Conservation (phyloP, 1,140 invertebrate genomes). For the Zaprionus africanus region DNA sequence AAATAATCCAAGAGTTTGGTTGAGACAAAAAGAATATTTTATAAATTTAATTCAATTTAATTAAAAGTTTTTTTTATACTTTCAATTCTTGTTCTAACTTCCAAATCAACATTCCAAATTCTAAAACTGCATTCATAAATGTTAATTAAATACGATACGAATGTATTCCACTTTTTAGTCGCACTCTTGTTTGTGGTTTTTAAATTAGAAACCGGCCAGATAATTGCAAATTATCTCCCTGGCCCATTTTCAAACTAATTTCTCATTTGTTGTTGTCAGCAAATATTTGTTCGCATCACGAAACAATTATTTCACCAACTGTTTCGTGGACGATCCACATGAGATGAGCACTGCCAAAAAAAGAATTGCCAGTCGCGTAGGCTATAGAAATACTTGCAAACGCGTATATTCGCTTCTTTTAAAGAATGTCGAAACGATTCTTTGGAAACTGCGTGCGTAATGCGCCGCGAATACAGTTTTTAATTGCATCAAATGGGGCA, state of each 20-base stretch:
- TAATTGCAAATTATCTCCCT: constrained; percentile 1
- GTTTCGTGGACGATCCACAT: background rate
- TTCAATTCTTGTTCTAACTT: background rate
- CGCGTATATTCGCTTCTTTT: constrained; percentile 16
- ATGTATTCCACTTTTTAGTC: too few species aligned
- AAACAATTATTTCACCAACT: constrained; percentile 9
- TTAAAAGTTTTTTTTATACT: background rate
- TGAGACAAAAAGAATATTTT: too few species aligned
- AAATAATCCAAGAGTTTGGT: too few species aligned
- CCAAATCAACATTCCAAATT: too few species aligned
- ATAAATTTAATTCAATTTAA: background rate
- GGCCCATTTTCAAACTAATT: constrained; percentile 7
- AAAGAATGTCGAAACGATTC: constrained; percentile 55
- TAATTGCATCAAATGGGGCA: constrained; percentile 52
- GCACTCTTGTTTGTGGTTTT: background rate
- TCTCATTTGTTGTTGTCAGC: constrained; percentile 1
- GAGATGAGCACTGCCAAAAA: constrained; percentile 20
- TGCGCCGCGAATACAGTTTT: constrained; percentile 26
- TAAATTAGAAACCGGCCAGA: background rate
- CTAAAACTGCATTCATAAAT: too few species aligned
- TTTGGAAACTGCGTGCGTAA: constrained; percentile 35
- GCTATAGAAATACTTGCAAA: constrained; percentile 31
- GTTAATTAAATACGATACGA: too few species aligned
- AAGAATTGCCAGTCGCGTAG: constrained; percentile 5
- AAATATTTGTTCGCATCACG: background rate